phyloP scores from a whole-genome alignment of 2,113 vertebrate genomes.

The Pachyramphus minor region DNA sequence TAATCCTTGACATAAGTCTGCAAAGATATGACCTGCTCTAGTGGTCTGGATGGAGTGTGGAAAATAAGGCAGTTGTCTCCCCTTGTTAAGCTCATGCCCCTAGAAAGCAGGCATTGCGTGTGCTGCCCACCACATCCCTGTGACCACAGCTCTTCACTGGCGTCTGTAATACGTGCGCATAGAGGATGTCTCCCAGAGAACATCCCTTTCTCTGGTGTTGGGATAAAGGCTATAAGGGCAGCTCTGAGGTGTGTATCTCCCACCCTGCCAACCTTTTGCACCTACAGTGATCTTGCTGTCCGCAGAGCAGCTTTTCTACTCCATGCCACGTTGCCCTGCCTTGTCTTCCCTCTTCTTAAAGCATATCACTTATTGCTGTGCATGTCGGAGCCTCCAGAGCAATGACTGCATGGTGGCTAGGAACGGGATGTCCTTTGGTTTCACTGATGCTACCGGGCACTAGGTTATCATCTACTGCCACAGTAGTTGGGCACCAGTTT shows the following conservation, averaged over 20 bases:
- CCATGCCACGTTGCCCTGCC: not conserved
- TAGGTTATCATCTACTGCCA: not conserved
- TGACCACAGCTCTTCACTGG: fast-evolving
- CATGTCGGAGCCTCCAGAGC: not conserved
- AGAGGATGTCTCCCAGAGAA: not conserved
- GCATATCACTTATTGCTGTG: fast-evolving
- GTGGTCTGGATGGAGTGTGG: not conserved
- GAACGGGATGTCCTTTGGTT: not conserved
- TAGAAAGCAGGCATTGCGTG: fast-evolving
- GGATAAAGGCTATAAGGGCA: not conserved
- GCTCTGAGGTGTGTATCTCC: not conserved
- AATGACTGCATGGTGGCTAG: fast-evolving
- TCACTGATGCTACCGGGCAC: not conserved
- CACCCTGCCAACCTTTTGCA: not conserved
- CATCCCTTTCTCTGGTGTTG: not conserved
- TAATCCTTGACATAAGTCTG: not conserved
- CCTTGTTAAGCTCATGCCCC: not conserved
- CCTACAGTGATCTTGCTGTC: fast-evolving
- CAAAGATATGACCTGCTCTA: not conserved
- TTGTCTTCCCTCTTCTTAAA: not conserved
- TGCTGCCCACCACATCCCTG: not conserved
- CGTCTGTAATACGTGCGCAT: fast-evolving
- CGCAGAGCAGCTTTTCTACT: not conserved
- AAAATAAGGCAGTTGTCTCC: not conserved
- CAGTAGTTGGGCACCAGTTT: not conserved